Evolutionary conservation across 2,113 vertebrate species (phyloP).

Genomic region (Perca schrenkii): DNA sequence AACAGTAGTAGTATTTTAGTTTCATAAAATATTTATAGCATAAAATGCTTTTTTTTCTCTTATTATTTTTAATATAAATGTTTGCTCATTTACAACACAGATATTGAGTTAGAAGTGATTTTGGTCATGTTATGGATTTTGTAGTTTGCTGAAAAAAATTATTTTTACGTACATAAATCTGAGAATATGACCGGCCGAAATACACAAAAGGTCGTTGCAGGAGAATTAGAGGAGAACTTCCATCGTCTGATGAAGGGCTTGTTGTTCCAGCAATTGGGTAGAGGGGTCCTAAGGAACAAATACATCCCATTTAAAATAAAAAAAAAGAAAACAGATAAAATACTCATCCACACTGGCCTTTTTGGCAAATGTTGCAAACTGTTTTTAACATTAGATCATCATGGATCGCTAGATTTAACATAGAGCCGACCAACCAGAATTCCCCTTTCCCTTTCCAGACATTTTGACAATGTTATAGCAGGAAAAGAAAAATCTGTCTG

Average conservation of each 20-base stretch:
- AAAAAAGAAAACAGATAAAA: neutral
- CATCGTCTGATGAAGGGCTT: conserved; percentile 8
- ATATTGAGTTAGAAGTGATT: neutral
- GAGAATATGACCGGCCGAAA: conserved; percentile 30
- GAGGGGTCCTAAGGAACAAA: conserved; percentile 46
- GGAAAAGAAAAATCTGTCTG: neutral
- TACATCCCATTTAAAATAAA: conserved; percentile 6
- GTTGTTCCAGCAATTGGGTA: conserved; percentile 37
- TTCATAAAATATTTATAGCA: no score
- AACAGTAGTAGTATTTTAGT: no score
- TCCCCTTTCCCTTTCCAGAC: neutral
- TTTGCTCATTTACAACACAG: neutral
- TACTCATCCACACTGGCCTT: neutral
- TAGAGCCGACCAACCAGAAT: neutral
- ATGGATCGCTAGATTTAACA: no score
- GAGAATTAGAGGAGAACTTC: conserved; percentile 58
- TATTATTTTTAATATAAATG: neutral
- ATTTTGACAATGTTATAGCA: neutral
- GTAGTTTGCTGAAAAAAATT: neutral
- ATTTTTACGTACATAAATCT: conserved; percentile 63
- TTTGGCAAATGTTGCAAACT: neutral
- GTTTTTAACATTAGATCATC: neutral
- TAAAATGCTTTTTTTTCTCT: neutral
- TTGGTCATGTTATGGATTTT: neutral
- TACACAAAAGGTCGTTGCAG: conserved; percentile 41